These are phyloP conservation scores for Brenthis ino DNA, from an alignment of 2,888 invertebrate species.

Conservation along the genomic window DNA sequence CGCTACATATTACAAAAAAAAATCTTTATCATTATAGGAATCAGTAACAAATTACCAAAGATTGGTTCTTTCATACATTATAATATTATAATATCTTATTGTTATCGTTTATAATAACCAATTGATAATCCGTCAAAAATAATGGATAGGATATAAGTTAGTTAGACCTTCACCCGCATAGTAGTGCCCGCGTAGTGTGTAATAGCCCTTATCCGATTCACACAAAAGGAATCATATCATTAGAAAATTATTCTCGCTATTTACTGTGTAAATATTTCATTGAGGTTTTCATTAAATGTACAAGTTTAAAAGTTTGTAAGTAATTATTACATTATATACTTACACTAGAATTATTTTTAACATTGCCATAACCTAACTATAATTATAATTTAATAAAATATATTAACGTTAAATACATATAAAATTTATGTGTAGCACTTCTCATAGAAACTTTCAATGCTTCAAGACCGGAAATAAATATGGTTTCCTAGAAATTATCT, in stretches of 20 bases:
- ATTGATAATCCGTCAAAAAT: slow-evolving; percentile 24
- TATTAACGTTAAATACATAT: too few species aligned
- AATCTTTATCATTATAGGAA: too few species aligned
- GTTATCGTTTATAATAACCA: not conserved
- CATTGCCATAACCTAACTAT: too few species aligned
- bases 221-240: slow-evolving; percentile 11
- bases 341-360: too few species aligned
- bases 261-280: not conserved
- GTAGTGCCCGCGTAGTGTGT: not conserved
- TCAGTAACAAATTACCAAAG: too few species aligned
- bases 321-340: too few species aligned
- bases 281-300: not conserved
- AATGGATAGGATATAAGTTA: slow-evolving; percentile 28
- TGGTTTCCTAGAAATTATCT: slow-evolving; percentile 28
- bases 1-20: not conserved
- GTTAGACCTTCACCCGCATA: slow-evolving; percentile 18
- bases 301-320: too few species aligned
- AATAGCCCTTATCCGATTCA: slow-evolving; percentile 24
- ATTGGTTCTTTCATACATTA: not conserved
- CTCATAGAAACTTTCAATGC: slow-evolving; percentile 13
- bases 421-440: not conserved
- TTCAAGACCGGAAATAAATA: slow-evolving; percentile 2
- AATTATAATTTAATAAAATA: too few species aligned
- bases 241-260: not conserved
- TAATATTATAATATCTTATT: not conserved